Percentiles rank a stretch among this genome's conserved stretches.
These are phyloP conservation scores for Typhlomys cinereus DNA, from an alignment of 2,113 vertebrate genomes.

Conservation along the genomic window DNA sequence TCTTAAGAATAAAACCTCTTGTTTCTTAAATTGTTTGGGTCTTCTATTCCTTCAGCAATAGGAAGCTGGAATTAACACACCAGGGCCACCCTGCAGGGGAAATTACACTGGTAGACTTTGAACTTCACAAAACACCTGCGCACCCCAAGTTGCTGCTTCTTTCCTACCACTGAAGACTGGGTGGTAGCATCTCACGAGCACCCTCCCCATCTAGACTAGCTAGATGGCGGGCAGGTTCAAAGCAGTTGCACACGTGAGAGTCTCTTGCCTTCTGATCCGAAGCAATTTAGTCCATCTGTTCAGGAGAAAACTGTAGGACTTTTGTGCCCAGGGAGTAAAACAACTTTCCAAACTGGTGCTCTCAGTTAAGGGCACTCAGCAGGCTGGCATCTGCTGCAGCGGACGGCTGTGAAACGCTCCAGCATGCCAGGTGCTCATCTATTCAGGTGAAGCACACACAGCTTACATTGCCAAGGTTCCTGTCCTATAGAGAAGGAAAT, in stretches of 20 bases:
- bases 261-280: not conserved
- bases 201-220: not conserved
- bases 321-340: not conserved
- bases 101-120: not conserved
- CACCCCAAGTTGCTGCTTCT: not conserved
- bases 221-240: not conserved
- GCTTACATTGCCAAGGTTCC: not conserved
- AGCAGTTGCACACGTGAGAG: not conserved
- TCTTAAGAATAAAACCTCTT: too few species aligned
- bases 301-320: not conserved
- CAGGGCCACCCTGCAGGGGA: not conserved
- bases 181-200: not conserved
- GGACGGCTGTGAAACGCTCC: too few species aligned
- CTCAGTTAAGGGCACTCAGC: too few species aligned
- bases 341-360: not conserved
- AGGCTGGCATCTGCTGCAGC: not conserved
- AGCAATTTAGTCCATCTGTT: not conserved
- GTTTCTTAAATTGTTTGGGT: too few species aligned
- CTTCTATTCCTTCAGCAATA: too few species aligned
- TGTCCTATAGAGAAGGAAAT: not conserved
- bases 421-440: too few species aligned
- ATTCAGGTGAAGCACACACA: not conserved
- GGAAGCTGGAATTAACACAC: too few species aligned
- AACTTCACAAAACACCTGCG: not conserved
- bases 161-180: not conserved